Evolutionary conservation across 2,888 invertebrate genomes (phyloP).

Genomic region (Zele albiditarsus): DNA sequence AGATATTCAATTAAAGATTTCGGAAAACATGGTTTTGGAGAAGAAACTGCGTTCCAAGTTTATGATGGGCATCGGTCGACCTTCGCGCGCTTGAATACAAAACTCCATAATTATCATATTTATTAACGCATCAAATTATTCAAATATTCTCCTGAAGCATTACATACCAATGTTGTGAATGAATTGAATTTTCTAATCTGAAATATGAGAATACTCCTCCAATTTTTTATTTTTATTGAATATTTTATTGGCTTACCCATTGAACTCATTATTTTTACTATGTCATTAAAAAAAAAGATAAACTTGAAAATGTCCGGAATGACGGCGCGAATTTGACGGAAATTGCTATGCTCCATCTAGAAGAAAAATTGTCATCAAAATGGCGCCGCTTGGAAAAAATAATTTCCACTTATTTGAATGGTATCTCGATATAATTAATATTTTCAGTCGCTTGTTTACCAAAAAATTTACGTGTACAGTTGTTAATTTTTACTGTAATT

Average conservation of each 20-base stretch:
- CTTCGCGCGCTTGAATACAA: no score
- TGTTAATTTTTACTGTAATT: not conserved
- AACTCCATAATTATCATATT: no score
- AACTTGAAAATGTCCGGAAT: slow-evolving; percentile 44
- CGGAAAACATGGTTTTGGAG: no score
- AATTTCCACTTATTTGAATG: slow-evolving; percentile 27
- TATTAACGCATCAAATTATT: no score
- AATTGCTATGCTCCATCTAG: slow-evolving; percentile 30
- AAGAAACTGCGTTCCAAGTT: no score
- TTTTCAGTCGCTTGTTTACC: not conserved
- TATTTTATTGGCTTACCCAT: not conserved
- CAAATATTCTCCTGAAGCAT: no score
- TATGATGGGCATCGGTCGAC: no score
- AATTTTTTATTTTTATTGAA: not conserved
- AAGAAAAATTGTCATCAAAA: slow-evolving; percentile 21
- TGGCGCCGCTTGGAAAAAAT: slow-evolving; percentile 19
- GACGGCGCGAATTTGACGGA: slow-evolving; percentile 34
- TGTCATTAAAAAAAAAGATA: slow-evolving; percentile 34
- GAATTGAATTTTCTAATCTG: no score
- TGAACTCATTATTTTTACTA: not conserved
- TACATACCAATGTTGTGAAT: no score
- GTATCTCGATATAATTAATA: slow-evolving; percentile 2
- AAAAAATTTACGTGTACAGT: not conserved
- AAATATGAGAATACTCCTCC: not conserved
- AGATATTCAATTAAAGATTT: no score